These are phyloP conservation scores for Megaceryle maxima DNA, from an alignment of 2,113 vertebrate genomes.

Conservation along the genomic window DNA sequence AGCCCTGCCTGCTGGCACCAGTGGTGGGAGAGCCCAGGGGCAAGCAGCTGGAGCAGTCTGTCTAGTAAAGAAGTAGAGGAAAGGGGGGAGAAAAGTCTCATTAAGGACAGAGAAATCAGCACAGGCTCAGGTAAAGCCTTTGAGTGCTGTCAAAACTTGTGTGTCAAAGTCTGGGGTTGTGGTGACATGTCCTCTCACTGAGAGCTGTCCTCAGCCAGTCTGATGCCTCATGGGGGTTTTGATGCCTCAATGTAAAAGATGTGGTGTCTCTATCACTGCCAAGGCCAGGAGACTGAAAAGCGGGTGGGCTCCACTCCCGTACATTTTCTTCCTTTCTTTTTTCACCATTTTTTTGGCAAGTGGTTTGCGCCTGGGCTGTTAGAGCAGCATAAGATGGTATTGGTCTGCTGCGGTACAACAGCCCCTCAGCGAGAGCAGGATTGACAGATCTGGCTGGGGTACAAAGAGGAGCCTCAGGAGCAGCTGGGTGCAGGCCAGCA, in stretches of 20 bases:
- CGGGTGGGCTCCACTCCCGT: not conserved
- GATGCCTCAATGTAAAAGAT: not conserved
- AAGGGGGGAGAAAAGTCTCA: fast-evolving
- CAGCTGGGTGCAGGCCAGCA: slow-evolving; percentile 3
- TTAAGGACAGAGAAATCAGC: not conserved
- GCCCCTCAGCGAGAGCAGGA: not conserved
- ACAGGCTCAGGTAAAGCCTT: not conserved
- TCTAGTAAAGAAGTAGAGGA: not conserved
- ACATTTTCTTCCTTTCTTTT: not conserved
- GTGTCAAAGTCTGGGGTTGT: not conserved
- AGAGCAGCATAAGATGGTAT: slow-evolving; percentile 9
- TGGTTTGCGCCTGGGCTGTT: not conserved
- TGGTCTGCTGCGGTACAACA: not conserved
- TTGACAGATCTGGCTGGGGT: slow-evolving; percentile 37
- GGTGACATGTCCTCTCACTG: not conserved
- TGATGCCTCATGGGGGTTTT: not conserved
- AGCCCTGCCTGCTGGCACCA: not conserved
- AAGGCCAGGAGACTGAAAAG: not conserved
- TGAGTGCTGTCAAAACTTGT: not conserved
- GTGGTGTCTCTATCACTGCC: not conserved
- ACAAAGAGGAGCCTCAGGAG: slow-evolving; percentile 42
- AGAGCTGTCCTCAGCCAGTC: not conserved
- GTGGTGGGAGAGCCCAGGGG: not conserved
- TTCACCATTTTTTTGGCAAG: not conserved
- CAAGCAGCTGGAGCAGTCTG: not conserved